phyloP scores from a whole-genome alignment of 2,888 invertebrate species.

The Platerodrilus igneus region DNA sequence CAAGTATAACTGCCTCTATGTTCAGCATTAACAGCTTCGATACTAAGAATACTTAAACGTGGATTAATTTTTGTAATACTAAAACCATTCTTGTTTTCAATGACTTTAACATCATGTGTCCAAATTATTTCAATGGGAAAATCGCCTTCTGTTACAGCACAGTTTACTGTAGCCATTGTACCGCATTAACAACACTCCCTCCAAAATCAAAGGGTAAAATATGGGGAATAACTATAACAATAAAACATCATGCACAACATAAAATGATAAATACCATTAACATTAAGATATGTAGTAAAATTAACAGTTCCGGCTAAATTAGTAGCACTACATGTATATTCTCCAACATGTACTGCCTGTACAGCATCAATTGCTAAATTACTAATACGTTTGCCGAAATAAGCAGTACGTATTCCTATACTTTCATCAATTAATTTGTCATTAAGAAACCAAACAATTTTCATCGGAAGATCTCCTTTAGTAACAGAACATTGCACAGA shows the following conservation, averaged over 20 bases:
- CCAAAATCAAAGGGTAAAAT: conserved; percentile 47
- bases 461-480: conserved; percentile 71
- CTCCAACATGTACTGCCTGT: conserved; percentile 64
- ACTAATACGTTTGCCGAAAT: conserved; percentile 61
- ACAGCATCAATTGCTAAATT: conserved; percentile 69
- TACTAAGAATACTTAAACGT: conserved; percentile 61
- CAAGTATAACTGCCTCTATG: conserved; percentile 76
- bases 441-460: conserved; percentile 63
- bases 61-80: conserved; percentile 47
- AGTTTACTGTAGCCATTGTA: conserved; percentile 63
- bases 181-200: conserved; percentile 61
- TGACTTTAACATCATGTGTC: conserved; percentile 64
- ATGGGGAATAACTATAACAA: conserved; percentile 39
- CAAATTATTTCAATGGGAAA: conserved; percentile 67
- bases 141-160: conserved; percentile 69
- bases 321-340: conserved; percentile 65
- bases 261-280: conserved; percentile 34
- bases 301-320: conserved; percentile 65
- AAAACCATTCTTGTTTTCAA: conserved; percentile 36
- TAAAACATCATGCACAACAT: background rate
- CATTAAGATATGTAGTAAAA: conserved; percentile 27
- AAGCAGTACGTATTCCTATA: conserved; percentile 55
- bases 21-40: conserved; percentile 64
- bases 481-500: conserved; percentile 66
- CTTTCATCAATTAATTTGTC: conserved; percentile 50